These are phyloP conservation scores for Athrips mouffetella DNA, from an alignment of 2,888 invertebrate species.

Conservation along the genomic window DNA sequence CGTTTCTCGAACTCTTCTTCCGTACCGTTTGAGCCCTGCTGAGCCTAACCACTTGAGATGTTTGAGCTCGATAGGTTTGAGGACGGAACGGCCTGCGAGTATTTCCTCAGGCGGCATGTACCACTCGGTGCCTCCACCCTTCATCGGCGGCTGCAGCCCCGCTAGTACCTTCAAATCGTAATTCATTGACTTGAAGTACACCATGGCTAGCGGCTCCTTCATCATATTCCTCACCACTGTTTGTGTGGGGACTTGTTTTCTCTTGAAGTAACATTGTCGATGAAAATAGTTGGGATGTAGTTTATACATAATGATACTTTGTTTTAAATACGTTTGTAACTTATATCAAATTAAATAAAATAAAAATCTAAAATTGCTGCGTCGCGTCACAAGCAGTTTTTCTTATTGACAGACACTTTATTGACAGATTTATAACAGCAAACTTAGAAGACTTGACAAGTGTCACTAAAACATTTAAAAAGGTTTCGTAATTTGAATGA, in stretches of 20 bases:
- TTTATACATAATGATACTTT: conserved; percentile 32
- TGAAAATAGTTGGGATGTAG: conserved; percentile 55
- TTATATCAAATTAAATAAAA: background rate
- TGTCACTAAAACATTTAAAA: too few relatives aligned
- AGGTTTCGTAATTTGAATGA: too few relatives aligned
- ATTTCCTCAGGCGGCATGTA: conserved; percentile 54
- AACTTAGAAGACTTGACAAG: too few relatives aligned
- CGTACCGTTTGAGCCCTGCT: conserved; percentile 46
- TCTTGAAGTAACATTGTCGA: conserved; percentile 54
- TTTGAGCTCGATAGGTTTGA: conserved; percentile 51
- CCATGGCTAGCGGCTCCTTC: conserved; percentile 50
- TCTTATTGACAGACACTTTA: too few relatives aligned
- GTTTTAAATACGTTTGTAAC: too few relatives aligned
- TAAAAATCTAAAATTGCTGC: too few relatives aligned
- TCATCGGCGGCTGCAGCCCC: conserved; percentile 58
- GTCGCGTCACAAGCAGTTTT: too few relatives aligned
- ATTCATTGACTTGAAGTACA: conserved; percentile 64
- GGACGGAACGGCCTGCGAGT: conserved; percentile 45
- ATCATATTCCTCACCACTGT: conserved; percentile 55
- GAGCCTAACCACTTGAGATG: conserved; percentile 45
- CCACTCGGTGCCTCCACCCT: conserved; percentile 63
- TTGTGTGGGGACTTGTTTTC: conserved; percentile 60
- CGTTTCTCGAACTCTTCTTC: conserved; percentile 36
- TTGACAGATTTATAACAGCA: too few relatives aligned
- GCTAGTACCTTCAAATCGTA: conserved; percentile 53